Evolutionary conservation across 2,888 invertebrate species (phyloP).

Genomic region (Tuberolachnus salignus): DNA sequence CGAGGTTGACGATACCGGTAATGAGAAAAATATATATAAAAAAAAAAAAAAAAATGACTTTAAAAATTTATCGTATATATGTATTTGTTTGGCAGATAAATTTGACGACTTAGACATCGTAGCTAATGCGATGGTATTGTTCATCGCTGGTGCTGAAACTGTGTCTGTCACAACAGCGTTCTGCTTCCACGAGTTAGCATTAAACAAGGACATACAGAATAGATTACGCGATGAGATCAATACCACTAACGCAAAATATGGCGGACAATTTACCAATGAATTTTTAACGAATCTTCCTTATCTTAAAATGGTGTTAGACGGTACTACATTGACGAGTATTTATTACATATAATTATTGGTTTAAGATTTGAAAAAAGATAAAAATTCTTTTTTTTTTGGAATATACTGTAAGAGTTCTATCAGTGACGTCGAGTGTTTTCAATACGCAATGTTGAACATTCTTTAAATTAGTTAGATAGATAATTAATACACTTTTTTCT

Average conservation of each 20-base stretch:
- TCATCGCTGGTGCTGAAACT: conserved; percentile 14
- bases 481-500: too few relatives aligned
- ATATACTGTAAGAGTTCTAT: too few relatives aligned
- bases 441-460: too few relatives aligned
- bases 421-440: too few relatives aligned
- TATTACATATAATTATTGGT: too few relatives aligned
- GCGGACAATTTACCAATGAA: not conserved
- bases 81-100: conserved; percentile 12
- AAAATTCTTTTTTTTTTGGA: too few relatives aligned
- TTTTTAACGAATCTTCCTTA: conserved; percentile 24
- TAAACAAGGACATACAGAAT: conserved; percentile 23
- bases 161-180: not conserved
- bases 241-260: not conserved
- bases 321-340: too few relatives aligned
- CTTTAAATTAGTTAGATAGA: too few relatives aligned
- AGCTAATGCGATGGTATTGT: conserved; percentile 24
- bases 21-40: too few relatives aligned
- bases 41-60: too few relatives aligned
- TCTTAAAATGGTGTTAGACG: conserved; percentile 2
- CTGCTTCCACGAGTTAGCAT: conserved; percentile 29
- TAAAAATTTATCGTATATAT: too few relatives aligned
- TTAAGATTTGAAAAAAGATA: too few relatives aligned
- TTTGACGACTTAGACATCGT: conserved; percentile 1
- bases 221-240: conserved; percentile 19
- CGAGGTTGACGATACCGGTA: not conserved